Percentiles rank a stretch among this genome's conserved stretches.
phyloP scores from a whole-genome alignment of 2,113 vertebrate genomes.

The Calcarius ornatus region DNA sequence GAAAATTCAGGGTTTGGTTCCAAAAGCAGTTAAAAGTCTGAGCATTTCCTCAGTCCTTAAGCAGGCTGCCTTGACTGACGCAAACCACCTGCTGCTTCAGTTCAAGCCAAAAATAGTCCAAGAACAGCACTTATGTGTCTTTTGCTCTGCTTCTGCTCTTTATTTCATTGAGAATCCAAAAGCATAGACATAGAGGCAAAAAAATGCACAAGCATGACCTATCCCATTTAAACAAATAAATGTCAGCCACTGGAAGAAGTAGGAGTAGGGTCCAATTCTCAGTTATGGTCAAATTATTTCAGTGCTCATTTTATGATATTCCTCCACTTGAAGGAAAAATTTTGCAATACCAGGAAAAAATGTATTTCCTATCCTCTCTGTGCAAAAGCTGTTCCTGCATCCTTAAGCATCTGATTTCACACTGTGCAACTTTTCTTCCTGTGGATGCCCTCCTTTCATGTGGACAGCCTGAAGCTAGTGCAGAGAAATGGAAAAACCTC shows the following conservation, averaged over 20 bases:
- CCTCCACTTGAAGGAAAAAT: neutral
- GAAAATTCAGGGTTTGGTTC: constrained; percentile 4
- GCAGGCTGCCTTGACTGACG: neutral
- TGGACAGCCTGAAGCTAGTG: neutral
- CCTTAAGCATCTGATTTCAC: neutral
- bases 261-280: neutral
- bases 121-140: neutral
- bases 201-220: neutral
- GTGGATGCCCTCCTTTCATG: neutral
- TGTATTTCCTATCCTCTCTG: neutral
- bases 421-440: neutral
- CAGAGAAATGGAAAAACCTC: neutral
- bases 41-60: neutral
- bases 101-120: constrained; percentile 32
- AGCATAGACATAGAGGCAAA: neutral
- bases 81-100: constrained; percentile 46
- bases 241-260: neutral
- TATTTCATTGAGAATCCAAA: neutral
- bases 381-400: neutral
- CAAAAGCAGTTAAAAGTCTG: constrained; percentile 27
- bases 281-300: neutral
- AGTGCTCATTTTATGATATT: neutral
- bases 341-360: neutral
- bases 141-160: neutral
- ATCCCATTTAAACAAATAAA: neutral